These are phyloP conservation scores for Drosophila subpulchrella DNA, from an alignment of 1,140 invertebrate genomes.

Conservation along the genomic window DNA sequence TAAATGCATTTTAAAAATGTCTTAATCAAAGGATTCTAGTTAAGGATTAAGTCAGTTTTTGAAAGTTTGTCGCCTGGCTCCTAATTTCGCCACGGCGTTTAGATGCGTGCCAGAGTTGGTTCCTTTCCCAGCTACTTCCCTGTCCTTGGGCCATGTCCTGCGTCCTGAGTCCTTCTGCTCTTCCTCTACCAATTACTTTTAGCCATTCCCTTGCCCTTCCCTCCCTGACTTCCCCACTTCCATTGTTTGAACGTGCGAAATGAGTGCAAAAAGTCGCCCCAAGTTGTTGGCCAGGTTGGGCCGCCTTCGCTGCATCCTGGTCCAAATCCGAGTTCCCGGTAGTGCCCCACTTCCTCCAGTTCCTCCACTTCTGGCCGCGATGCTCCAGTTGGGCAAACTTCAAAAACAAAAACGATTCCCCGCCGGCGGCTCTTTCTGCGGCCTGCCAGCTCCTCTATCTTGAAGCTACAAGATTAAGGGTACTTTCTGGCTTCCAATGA, in stretches of 20 bases:
- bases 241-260: constrained; percentile 69
- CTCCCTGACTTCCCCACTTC: not conserved
- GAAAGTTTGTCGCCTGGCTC: constrained; percentile 3
- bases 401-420: constrained; percentile 73
- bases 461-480: constrained; percentile 9
- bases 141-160: constrained; percentile 23
- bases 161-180: constrained; percentile 6
- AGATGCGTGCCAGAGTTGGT: constrained; percentile 13
- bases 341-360: not conserved
- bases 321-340: constrained; percentile 1
- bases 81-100: constrained; percentile 15
- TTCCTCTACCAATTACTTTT: constrained; percentile 43
- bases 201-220: not conserved
- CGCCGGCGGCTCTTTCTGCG: constrained; percentile 55
- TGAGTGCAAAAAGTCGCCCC: constrained; percentile 78
- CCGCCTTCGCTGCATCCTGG: constrained; percentile 26
- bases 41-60: no score
- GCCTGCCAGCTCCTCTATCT: constrained; percentile 9
- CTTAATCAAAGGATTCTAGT: no score
- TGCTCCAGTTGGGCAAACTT: constrained; percentile 59
- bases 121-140: constrained; percentile 25
- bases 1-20: no score
- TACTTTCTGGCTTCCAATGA: not conserved
- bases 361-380: constrained; percentile 9
- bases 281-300: constrained; percentile 59